Evolutionary conservation across 2,797 vertebrate genomes (phyloP).

Genomic region (Crocodylus rhombifer): DNA sequence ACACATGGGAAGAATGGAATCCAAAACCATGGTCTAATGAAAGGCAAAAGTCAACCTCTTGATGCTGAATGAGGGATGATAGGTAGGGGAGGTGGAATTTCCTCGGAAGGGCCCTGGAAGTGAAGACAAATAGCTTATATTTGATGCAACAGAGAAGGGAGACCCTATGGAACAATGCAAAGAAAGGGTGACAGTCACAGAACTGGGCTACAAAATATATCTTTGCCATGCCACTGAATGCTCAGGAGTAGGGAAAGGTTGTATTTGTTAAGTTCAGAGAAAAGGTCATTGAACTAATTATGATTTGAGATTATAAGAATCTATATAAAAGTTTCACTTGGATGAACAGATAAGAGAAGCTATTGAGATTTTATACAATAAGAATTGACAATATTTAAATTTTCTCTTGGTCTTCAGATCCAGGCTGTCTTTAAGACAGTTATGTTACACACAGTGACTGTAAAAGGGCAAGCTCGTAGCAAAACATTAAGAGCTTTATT

Average conservation of each 20-base stretch:
- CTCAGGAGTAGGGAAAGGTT: neutral
- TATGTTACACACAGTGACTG: neutral
- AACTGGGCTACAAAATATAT: neutral
- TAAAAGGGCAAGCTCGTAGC: neutral
- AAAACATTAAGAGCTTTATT: neutral
- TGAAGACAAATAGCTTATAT: neutral
- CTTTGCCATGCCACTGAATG: neutral
- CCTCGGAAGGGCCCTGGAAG: constrained; percentile 44
- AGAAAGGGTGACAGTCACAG: neutral
- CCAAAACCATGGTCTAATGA: neutral
- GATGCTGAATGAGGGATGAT: neutral
- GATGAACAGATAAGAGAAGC: rapidly evolving
- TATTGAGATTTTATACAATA: neutral
- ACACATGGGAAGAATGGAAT: constrained; percentile 8
- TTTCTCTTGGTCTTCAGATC: neutral
- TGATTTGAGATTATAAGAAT: neutral
- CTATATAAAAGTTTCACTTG: neutral
- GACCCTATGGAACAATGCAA: neutral
- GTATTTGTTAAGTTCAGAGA: neutral
- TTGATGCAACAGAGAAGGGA: neutral
- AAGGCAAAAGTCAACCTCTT: neutral
- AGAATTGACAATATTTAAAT: neutral
- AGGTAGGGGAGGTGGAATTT: neutral
- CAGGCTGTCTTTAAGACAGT: neutral
- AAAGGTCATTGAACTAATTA: rapidly evolving